These are phyloP conservation scores for Phalacrocorax carbo DNA, from an alignment of 2,113 vertebrate species.

Conservation along the genomic window DNA sequence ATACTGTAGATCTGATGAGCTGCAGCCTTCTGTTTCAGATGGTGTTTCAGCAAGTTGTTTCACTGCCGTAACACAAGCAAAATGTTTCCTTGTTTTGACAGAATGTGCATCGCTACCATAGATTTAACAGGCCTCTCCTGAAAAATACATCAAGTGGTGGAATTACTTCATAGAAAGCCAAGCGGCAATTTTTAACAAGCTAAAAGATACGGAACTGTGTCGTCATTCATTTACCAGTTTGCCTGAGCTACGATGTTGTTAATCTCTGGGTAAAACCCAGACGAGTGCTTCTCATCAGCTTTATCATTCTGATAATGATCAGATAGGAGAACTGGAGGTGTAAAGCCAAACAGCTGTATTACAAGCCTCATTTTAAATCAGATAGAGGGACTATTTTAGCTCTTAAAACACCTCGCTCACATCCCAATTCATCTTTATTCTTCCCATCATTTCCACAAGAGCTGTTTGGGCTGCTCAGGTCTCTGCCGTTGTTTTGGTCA, in stretches of 20 bases:
- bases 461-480: background rate
- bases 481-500: fast-evolving
- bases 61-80: background rate
- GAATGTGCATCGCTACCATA: fast-evolving
- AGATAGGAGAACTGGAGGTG: background rate
- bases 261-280: background rate
- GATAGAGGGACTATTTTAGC: background rate
- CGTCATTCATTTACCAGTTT: background rate
- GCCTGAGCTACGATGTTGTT: background rate
- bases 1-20: background rate
- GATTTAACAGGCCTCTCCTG: background rate
- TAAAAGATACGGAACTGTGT: background rate
- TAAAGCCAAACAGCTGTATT: background rate
- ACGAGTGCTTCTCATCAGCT: background rate
- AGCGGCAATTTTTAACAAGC: background rate
- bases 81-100: background rate
- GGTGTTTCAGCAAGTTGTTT: background rate
- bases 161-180: background rate
- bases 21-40: background rate
- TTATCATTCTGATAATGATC: background rate
- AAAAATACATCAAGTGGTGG: background rate
- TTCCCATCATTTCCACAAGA: background rate
- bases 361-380: background rate
- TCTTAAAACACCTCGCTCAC: background rate
- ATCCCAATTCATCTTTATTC: background rate